Percentiles rank a stretch among this genome's conserved stretches.
Evolutionary conservation across 1,140 invertebrate species (phyloP).

Genomic region (Episyrphus balteatus): DNA sequence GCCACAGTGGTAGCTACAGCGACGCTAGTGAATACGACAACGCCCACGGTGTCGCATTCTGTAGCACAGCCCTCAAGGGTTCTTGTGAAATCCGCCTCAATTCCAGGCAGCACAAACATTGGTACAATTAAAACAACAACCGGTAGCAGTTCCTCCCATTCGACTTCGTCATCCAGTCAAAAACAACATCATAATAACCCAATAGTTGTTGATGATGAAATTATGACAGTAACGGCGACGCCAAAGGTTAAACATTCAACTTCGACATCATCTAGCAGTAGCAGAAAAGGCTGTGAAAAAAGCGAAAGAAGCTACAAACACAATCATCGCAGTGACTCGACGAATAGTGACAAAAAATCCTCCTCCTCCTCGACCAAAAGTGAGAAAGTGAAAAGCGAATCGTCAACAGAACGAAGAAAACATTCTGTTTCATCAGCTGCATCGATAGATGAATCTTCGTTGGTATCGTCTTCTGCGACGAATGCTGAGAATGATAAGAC

Average conservation of each 20-base stretch:
- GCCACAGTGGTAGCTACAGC: conserved; percentile 9
- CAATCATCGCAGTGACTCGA: conserved; percentile 21
- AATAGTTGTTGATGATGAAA: conserved; percentile 1
- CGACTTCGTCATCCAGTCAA: conserved; percentile 19
- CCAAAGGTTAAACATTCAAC: conserved; percentile 1
- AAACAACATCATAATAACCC: conserved; percentile 7
- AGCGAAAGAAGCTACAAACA: conserved; percentile 21
- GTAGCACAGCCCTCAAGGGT: conserved; percentile 18
- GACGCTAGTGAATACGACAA: conserved; percentile 5
- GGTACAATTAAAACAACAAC: conserved; percentile 22
- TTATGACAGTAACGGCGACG: conserved; percentile 2
- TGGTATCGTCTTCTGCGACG: too few relatives aligned
- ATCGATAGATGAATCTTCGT: not conserved
- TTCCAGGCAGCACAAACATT: conserved; percentile 38
- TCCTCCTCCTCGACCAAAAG: conserved; percentile 11
- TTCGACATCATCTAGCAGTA: too few relatives aligned
- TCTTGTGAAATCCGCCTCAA: conserved; percentile 35
- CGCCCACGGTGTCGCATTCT: conserved; percentile 15
- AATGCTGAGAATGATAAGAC: conserved; percentile 12
- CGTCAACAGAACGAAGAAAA: too few relatives aligned
- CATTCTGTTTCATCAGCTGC: too few relatives aligned
- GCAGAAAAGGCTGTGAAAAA: not conserved
- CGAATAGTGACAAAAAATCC: conserved; percentile 4
- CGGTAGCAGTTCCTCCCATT: conserved; percentile 32
- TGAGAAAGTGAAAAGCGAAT: conserved; percentile 20